phyloP scores from a whole-genome alignment of 2,888 invertebrate genomes.

The Agrochola lychnidis region DNA sequence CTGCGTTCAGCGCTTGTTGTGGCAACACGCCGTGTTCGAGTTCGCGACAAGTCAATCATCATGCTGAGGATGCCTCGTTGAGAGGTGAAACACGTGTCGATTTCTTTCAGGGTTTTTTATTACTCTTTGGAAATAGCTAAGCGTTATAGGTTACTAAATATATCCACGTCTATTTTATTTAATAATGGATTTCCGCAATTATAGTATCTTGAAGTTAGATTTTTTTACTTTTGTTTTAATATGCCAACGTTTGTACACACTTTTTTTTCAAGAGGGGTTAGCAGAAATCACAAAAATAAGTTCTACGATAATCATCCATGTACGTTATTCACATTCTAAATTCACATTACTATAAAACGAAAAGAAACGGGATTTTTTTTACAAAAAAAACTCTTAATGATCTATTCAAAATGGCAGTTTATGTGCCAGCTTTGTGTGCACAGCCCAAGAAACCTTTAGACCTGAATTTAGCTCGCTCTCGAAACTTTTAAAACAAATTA shows the following conservation, averaged over 20 bases:
- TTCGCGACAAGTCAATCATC: no score
- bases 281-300: not conserved
- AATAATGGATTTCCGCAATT: no score
- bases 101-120: no score
- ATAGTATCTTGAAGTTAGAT: not conserved
- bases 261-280: not conserved
- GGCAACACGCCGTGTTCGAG: no score
- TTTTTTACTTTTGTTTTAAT: not conserved
- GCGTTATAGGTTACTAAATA: no score
- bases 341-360: not conserved
- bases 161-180: no score
- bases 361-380: not conserved
- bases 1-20: no score
- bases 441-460: constrained; percentile 26
- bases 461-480: constrained; percentile 29
- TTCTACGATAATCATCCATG: not conserved
- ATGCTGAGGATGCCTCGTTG: no score
- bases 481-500: constrained; percentile 35
- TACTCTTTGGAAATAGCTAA: no score
- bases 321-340: not conserved
- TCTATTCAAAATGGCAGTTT: constrained; percentile 28
- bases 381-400: not conserved
- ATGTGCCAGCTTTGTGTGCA: constrained; percentile 32
- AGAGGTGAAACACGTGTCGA: no score
- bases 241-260: not conserved